Base-by-base conservation (phyloP, 2,797 vertebrate species). In the Rhabdophis nuchalis region DNA sequence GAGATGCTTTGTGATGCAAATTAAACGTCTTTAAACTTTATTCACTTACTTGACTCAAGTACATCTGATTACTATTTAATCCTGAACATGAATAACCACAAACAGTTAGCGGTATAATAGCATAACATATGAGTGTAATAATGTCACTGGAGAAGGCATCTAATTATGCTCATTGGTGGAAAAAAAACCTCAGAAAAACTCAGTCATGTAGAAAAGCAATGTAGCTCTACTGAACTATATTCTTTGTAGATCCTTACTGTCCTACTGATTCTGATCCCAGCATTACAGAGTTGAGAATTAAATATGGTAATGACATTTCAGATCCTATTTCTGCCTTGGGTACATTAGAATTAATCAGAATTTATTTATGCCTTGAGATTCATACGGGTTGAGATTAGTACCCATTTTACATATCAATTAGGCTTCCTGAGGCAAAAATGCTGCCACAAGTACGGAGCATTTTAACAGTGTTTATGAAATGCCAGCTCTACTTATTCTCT, bases 21-120 rank as follows among this genome's bases (percentile, higher is more conserved):
- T 1, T 0, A 91, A 91, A 5, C 14, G 1, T 13, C 53, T 16
- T 92, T 95, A 50, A 27, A 92, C 13, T 32, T 90, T 86, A 7
- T 29, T 94, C 86, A 92, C 4, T 58, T 93, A 27, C 92, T 96
- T 94, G 16, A 91, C 93, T 95, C 91, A 94, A 92, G 85, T 64
- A 0, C 27, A 89, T 90, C 50, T 94, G 92, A 95, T 94, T 93
- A 92, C 85, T 90, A 89, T 54, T 92, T 94, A 64, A 86, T 95
- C 36, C 77, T 90, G 46, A 60, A 29, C 90, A 90, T 94, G 90
- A 94, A 93, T 93, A 86, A 88, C 0, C 89, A 93, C 0, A 60
- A 92, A 27, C 20, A 87, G 60, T 93, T 92, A 89, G 29, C 54
- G 94, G 92, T 95, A 88, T 94, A 93, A 93, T 88, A 89, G 72